A percentile compares a stretch with the other conserved stretches of the same genome.
Conservation (phyloP, 2,113 vertebrate species). For the Perca fluviatilis region DNA sequence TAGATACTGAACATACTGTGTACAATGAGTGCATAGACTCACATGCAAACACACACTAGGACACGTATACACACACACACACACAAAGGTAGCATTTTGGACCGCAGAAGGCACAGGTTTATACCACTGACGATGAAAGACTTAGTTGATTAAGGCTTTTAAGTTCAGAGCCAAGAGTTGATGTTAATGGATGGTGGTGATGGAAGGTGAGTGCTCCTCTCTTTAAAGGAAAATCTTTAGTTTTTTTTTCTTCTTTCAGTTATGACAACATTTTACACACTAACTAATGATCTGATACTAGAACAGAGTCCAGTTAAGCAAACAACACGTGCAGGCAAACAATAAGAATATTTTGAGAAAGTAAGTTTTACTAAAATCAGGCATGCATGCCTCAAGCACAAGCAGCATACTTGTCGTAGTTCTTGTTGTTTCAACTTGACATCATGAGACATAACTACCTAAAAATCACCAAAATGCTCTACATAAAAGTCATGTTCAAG, state of each 20-base stretch:
- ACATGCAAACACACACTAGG: background rate
- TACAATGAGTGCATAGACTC: constrained; percentile 15
- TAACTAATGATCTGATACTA: constrained; percentile 1
- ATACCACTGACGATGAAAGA: constrained; percentile 65
- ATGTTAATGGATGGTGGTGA: constrained; percentile 68
- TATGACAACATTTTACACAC: background rate
- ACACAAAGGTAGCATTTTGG: constrained; percentile 27
- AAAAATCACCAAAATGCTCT: background rate
- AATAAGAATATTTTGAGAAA: background rate
- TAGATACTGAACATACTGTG: background rate
- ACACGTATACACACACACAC: background rate
- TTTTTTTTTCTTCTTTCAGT: constrained; percentile 13
- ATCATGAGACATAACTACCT: background rate
- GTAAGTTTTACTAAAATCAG: background rate
- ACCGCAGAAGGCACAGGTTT: constrained; percentile 53
- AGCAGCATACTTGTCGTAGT: background rate
- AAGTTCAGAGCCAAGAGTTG: constrained; percentile 43
- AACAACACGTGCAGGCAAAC: background rate
- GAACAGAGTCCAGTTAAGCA: background rate
- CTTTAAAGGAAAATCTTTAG: constrained; percentile 32
- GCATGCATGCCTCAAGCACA: background rate
- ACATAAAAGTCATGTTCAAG: background rate
- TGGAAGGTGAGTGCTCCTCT: constrained; percentile 34
- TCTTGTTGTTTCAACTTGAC: background rate
- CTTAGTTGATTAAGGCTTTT: constrained; percentile 68